Percentiles rank a stretch among this genome's conserved stretches.
phyloP scores from a whole-genome alignment of 2,113 vertebrate species.

The Phylloscopus trochiloides region DNA sequence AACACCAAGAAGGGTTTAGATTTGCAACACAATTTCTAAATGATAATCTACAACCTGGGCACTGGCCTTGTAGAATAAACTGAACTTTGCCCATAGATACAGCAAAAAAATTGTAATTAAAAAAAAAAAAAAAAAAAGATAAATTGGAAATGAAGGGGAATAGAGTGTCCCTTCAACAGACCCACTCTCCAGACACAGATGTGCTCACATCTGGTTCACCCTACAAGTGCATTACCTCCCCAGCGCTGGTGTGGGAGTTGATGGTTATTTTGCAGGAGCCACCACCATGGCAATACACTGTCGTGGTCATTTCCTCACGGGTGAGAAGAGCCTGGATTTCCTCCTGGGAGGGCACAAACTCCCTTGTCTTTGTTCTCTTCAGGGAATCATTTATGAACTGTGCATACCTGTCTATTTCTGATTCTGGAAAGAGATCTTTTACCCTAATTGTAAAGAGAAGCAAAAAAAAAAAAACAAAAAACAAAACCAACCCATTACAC shows the following conservation, averaged over 20 bases:
- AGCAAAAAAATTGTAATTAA: background rate
- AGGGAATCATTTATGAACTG: slow-evolving; percentile 86
- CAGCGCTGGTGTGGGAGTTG: slow-evolving; percentile 91
- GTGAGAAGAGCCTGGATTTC: slow-evolving; percentile 88
- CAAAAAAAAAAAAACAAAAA: background rate
- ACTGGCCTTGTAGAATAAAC: background rate
- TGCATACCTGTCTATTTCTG: slow-evolving; percentile 86
- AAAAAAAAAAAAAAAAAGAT: background rate
- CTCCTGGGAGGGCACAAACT: slow-evolving; percentile 91
- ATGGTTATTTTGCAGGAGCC: slow-evolving; percentile 95
- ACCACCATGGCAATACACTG: slow-evolving; percentile 91
- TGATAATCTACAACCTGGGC: background rate
- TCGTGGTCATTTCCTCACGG: slow-evolving; percentile 90
- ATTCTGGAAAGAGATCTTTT: slow-evolving; percentile 81
- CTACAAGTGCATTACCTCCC: slow-evolving; percentile 77
- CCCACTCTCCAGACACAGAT: background rate
- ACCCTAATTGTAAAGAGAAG: slow-evolving; percentile 72
- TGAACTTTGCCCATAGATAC: background rate
- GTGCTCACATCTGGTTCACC: background rate
- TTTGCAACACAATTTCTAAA: background rate
- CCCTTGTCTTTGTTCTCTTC: slow-evolving; percentile 88
- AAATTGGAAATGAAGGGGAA: background rate
- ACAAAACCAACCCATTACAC: background rate
- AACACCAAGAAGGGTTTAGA: background rate
- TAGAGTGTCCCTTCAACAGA: background rate